These are phyloP conservation scores for Drosophila quasianomalipes DNA, from an alignment of 2,888 invertebrate species.

Conservation along the genomic window DNA sequence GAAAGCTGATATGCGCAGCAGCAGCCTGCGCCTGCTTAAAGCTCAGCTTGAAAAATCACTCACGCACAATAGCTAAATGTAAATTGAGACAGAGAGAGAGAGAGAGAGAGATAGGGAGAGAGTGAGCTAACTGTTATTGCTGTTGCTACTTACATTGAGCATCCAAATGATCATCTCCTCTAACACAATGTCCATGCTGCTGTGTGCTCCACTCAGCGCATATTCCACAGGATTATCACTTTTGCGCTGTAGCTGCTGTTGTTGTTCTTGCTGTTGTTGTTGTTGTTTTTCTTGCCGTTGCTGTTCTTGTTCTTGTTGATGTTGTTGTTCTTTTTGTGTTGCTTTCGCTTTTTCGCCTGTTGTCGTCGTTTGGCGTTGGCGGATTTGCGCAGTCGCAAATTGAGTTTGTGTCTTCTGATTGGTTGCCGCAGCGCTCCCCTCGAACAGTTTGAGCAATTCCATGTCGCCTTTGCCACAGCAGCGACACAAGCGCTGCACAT, in stretches of 20 bases:
- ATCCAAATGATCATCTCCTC: slow-evolving; percentile 72
- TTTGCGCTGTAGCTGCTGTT: slow-evolving; percentile 44
- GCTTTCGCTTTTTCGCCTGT: not conserved
- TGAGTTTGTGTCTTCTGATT: slow-evolving; percentile 17
- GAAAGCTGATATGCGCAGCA: not conserved
- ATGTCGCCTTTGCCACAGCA: slow-evolving; percentile 64
- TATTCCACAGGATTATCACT: slow-evolving; percentile 70
- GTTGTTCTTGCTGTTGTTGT: not conserved
- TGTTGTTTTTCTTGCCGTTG: not conserved
- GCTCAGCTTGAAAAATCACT: slow-evolving; percentile 6
- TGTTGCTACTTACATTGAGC: slow-evolving; percentile 67
- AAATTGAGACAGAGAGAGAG: not conserved
- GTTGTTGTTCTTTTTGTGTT: slow-evolving; percentile 2
- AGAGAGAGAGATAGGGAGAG: not conserved
- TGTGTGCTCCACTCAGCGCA: slow-evolving; percentile 62
- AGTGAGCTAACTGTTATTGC: not conserved
- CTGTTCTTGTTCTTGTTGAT: slow-evolving; percentile 2
- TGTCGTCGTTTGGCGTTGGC: slow-evolving; percentile 24
- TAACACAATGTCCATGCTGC: slow-evolving; percentile 64
- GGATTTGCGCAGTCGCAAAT: slow-evolving; percentile 6
- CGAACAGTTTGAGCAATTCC: slow-evolving; percentile 57
- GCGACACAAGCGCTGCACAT: slow-evolving; percentile 64
- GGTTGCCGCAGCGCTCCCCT: slow-evolving; percentile 28
- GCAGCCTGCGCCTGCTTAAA: slow-evolving; percentile 3
- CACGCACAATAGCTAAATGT: not conserved